Evolutionary conservation across 2,888 invertebrate genomes (phyloP).

Genomic region (Epirrita christyi): DNA sequence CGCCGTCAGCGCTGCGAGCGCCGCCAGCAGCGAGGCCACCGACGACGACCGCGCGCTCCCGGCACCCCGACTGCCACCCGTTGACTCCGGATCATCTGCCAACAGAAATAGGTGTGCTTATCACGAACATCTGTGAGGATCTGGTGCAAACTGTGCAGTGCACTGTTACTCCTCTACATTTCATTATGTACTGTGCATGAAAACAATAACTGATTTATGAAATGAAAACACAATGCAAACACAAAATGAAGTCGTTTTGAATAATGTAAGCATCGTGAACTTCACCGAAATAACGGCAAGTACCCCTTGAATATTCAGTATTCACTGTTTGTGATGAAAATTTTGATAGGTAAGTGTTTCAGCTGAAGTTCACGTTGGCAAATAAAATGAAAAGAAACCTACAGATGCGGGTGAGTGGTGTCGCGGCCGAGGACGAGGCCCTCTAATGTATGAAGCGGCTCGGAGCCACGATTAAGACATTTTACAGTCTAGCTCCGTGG

Average conservation of each 20-base stretch:
- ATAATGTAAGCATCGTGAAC: conserved; percentile 37
- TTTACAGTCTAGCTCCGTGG: conserved; percentile 78
- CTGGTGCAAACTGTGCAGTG: conserved; percentile 30
- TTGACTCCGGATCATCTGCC: conserved; percentile 52
- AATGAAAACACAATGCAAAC: conserved; percentile 38
- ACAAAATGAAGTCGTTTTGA: conserved; percentile 39
- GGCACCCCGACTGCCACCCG: conserved; percentile 50
- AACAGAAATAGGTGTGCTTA: conserved; percentile 41
- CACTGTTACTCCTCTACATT: conserved; percentile 18
- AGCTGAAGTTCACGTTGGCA: conserved; percentile 44
- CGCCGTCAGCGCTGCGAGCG: conserved; percentile 47
- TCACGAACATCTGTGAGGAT: conserved; percentile 32
- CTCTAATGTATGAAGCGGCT: conserved; percentile 69
- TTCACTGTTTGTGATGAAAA: conserved; percentile 16
- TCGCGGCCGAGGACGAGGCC: conserved; percentile 77
- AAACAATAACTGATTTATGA: conserved; percentile 33
- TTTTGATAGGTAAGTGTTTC: conserved; percentile 3
- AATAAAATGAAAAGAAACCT: conserved; percentile 73
- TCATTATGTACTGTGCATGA: conserved; percentile 27
- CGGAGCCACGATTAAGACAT: conserved; percentile 58
- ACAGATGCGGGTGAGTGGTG: conserved; percentile 75
- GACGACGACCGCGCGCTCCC: conserved; percentile 36
- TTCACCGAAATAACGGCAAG: conserved; percentile 25
- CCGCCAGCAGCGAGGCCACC: conserved; percentile 31
- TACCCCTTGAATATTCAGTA: conserved; percentile 21